Conservation (phyloP, 2,797 vertebrate species). For the Tenualosa thibaudeaui region DNA sequence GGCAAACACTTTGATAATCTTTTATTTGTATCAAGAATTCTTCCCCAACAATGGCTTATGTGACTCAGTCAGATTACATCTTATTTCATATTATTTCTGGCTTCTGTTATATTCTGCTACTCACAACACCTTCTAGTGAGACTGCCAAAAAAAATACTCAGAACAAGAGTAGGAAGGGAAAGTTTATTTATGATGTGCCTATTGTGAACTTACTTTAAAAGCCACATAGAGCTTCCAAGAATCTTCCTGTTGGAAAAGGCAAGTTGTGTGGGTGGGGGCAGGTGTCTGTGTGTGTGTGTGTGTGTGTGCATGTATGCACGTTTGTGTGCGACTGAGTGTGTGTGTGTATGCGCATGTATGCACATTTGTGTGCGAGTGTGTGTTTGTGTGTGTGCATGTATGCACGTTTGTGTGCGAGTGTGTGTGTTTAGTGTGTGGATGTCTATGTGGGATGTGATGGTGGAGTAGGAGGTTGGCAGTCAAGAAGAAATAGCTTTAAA, state of each 20-base stretch:
- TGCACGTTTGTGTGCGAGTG: neutral
- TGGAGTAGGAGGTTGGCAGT: neutral
- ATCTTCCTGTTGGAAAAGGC: neutral
- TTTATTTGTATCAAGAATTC: neutral
- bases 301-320: neutral
- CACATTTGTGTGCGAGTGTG: neutral
- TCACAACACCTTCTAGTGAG: neutral
- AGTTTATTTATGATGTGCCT: slow-evolving; percentile 8
- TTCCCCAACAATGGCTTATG: neutral
- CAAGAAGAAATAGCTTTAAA: slow-evolving; percentile 24
- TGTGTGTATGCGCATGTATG: neutral
- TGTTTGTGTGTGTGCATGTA: neutral
- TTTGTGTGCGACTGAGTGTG: neutral
- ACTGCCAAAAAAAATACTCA: neutral
- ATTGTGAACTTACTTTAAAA: slow-evolving; percentile 13
- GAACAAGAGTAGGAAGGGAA: neutral
- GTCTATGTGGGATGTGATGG: too few species aligned
- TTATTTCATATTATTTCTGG: neutral
- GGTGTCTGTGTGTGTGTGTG: neutral
- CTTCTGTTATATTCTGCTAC: neutral
- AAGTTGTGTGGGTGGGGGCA: neutral
- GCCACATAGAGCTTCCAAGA: neutral
- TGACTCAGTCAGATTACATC: neutral
- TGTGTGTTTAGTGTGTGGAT: neutral
- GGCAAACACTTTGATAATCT: neutral